phyloP scores from a whole-genome alignment of 2,888 invertebrate species.

The Hypsopygia costalis region DNA sequence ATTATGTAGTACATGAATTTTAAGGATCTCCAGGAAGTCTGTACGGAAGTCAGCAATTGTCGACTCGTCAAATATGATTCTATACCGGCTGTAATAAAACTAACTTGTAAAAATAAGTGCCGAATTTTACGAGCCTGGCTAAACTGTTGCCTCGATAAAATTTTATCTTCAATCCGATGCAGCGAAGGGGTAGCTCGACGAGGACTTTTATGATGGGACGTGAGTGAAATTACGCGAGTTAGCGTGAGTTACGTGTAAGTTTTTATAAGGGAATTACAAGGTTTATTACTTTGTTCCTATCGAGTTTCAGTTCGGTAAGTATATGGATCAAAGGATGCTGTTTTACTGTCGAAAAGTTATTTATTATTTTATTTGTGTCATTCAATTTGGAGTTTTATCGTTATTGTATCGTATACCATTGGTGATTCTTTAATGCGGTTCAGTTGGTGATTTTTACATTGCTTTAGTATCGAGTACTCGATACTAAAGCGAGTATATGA shows the following conservation, averaged over 20 bases:
- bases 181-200: slow-evolving; percentile 27
- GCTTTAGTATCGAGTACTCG: no score
- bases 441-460: no score
- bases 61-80: slow-evolving; percentile 43
- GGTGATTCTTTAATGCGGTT: no score
- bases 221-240: slow-evolving; percentile 57
- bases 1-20: no score
- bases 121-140: slow-evolving; percentile 52
- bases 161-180: slow-evolving; percentile 57
- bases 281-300: slow-evolving; percentile 16
- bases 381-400: not conserved
- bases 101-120: slow-evolving; percentile 58
- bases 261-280: slow-evolving; percentile 17
- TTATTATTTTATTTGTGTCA: not conserved
- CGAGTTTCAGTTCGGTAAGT: not conserved
- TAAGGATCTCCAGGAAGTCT: no score
- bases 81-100: slow-evolving; percentile 45
- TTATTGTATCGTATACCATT: no score
- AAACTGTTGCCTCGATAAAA: slow-evolving; percentile 67
- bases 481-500: no score
- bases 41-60: slow-evolving; percentile 20
- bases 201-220: slow-evolving; percentile 51
- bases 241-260: slow-evolving; percentile 28
- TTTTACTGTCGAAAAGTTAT: not conserved
- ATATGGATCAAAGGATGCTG: not conserved